Percentiles rank a stretch among this genome's conserved stretches.
Evolutionary conservation across 2,113 vertebrate genomes (phyloP).

Genomic region (Protobothrops mucrosquamatus): DNA sequence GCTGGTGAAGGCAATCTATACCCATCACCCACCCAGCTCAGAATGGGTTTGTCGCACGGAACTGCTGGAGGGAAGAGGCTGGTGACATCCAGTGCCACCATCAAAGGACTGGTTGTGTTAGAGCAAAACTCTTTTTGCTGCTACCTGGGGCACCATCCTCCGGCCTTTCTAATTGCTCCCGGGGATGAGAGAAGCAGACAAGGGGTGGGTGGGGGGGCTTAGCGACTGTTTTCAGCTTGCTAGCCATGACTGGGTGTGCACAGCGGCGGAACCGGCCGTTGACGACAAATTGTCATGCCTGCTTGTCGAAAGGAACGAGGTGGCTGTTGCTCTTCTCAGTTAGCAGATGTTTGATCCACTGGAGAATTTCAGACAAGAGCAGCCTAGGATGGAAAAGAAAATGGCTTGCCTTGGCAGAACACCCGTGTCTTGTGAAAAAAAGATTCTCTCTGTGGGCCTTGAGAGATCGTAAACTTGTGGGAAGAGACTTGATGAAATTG

Average conservation of each 20-base stretch:
- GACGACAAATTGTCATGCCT: neutral
- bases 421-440: neutral
- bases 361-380: neutral
- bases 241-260: neutral
- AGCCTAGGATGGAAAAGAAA: neutral
- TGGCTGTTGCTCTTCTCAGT: neutral
- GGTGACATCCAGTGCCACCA: neutral
- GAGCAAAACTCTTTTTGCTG: neutral
- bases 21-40: neutral
- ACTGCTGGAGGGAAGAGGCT: slow-evolving; percentile 33
- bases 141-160: slow-evolving; percentile 7
- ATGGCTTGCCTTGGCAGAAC: neutral
- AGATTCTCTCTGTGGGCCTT: neutral
- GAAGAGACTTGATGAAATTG: neutral
- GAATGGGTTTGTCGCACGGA: accelerated
- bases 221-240: neutral
- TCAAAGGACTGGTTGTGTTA: neutral
- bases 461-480: neutral
- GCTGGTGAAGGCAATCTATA: neutral
- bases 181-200: neutral
- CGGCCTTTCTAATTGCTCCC: neutral
- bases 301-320: neutral
- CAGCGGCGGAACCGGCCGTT: neutral
- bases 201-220: neutral
- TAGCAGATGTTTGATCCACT: neutral